phyloP scores from a whole-genome alignment of 1,140 invertebrate genomes.

The Pomacea maculata region DNA sequence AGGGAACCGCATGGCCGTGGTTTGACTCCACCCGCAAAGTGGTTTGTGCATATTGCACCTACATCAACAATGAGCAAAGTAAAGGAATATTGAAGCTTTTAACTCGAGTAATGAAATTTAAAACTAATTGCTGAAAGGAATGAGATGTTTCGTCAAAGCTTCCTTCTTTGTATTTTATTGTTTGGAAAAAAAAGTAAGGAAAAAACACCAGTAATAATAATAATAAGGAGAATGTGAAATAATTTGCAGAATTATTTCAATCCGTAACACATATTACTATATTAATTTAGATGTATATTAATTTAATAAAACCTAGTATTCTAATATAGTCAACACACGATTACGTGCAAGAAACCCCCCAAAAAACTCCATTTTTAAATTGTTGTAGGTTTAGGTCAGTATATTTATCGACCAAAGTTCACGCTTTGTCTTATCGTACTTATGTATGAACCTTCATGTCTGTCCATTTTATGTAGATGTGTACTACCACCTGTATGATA shows the following conservation, averaged over 20 bases:
- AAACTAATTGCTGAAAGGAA: background rate
- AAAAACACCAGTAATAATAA: background rate
- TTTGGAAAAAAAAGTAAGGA: background rate
- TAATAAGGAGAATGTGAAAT: too few relatives aligned
- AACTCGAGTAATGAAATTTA: too few relatives aligned
- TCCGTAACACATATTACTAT: background rate
- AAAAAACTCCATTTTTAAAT: too few relatives aligned
- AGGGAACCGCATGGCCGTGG: too few relatives aligned
- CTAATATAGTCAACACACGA: too few relatives aligned
- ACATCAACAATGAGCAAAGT: background rate
- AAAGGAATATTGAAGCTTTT: too few relatives aligned
- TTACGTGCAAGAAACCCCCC: too few relatives aligned
- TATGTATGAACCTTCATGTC: background rate
- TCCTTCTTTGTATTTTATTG: background rate
- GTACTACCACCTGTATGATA: background rate
- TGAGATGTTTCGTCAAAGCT: too few relatives aligned
- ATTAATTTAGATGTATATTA: background rate
- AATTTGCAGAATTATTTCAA: background rate
- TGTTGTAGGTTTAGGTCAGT: too few relatives aligned
- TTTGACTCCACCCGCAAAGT: background rate
- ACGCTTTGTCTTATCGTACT: too few relatives aligned
- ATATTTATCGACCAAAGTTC: too few relatives aligned
- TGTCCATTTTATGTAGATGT: background rate
- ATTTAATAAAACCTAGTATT: too few relatives aligned
- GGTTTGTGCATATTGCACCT: background rate